Base-by-base conservation (phyloP, 2,888 invertebrate genomes). In the Melipona bicolor region DNA sequence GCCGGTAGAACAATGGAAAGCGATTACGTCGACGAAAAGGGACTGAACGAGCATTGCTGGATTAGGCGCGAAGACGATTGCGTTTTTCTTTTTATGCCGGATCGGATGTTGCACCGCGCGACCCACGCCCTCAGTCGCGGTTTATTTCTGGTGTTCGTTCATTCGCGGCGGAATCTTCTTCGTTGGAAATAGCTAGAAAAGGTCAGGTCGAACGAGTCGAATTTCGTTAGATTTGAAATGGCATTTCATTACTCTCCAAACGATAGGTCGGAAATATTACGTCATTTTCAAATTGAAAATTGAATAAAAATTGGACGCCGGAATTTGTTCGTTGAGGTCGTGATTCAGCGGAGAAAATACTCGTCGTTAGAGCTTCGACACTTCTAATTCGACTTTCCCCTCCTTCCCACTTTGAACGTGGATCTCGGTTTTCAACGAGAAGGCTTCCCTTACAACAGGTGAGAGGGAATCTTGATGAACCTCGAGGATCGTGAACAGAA, bases 1-100 rank as follows among this genome's bases (percentile, higher is more conserved):
- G 82, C 82, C 69, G 83, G 78, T 87, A 87, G 89, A 89, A 90
- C 89, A 90, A 90, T 89, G 81, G 87, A 49, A 77, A 74, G 59
- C 89, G 88, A 88, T 89, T 89, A 89, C 89, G 77, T 65, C 62
- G 76, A 62, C 77, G 73, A 79, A 84, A 84, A 78, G 79, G 77
- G 69, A 49, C 70, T 64, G 83, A 83, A 72, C 79, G 79, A 75
- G 77, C 70, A 67, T 78, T 74, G 50, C 52, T 52, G 80, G 83
- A 87, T 84, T 88, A 74, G 84, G 67, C 71, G 73, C 72, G 77
- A 84, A 79, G 84, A 84, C 75, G 79, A 82, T 62, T 77, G 87
- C 76, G 88, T 82, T 79, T 86, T 87, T 32, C 32, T 87, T 90
- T 83, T 32, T 62, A 67, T 52, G 76, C 49, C 24, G 62, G 43